Evolutionary conservation across 2,888 invertebrate species (phyloP).

Genomic region (Pandemis cinnamomeana): DNA sequence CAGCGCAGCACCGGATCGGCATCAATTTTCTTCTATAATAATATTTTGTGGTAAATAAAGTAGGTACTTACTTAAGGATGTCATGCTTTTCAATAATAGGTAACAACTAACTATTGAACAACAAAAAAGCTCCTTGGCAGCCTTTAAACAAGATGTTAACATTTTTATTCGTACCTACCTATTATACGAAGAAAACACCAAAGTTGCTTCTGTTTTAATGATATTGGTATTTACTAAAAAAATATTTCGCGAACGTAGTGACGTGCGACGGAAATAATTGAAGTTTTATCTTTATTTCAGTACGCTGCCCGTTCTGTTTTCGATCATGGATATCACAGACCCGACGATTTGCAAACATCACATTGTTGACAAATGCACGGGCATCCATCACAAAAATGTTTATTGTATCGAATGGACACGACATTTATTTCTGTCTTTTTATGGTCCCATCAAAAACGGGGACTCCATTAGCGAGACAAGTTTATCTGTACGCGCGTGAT

Average conservation of each 20-base stretch:
- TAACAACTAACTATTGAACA: too few relatives aligned
- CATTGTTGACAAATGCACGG: slow-evolving; percentile 72
- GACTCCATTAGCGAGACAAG: slow-evolving; percentile 24
- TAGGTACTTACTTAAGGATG: too few relatives aligned
- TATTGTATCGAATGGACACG: slow-evolving; percentile 59
- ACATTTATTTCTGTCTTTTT: slow-evolving; percentile 31
- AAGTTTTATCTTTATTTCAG: slow-evolving; percentile 9
- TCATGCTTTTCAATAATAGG: too few relatives aligned
- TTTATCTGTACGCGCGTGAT: slow-evolving; percentile 26
- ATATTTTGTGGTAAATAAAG: too few relatives aligned
- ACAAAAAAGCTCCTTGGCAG: too few relatives aligned
- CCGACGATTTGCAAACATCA: slow-evolving; percentile 36
- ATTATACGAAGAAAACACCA: too few relatives aligned
- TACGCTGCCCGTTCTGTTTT: slow-evolving; percentile 5
- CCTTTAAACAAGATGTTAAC: too few relatives aligned
- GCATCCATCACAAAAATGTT: slow-evolving; percentile 69
- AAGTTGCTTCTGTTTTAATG: too few relatives aligned
- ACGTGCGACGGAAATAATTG: not conserved
- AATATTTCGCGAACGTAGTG: not conserved
- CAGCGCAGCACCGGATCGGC: too few relatives aligned
- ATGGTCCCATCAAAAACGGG: slow-evolving; percentile 28
- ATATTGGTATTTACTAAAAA: not conserved
- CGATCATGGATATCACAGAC: slow-evolving; percentile 17
- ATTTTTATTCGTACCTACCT: too few relatives aligned
- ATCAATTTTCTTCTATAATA: too few relatives aligned